Conservation (phyloP, 2,797 vertebrate genomes). For the Apogon hyalosoma region DNA sequence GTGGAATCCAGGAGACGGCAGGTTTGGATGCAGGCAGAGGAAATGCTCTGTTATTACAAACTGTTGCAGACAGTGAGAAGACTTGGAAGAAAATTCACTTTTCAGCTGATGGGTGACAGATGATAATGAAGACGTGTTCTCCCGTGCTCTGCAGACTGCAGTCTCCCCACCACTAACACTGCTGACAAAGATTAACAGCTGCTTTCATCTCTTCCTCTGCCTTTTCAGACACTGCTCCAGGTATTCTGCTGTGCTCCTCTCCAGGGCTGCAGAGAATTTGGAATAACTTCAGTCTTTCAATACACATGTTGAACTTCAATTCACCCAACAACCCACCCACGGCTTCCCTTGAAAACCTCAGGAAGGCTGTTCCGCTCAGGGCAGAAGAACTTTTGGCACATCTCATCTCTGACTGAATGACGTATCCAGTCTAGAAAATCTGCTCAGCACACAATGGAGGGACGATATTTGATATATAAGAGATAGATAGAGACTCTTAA, state of each 20-base stretch:
- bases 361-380: slow-evolving; percentile 38
- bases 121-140: slow-evolving; percentile 79
- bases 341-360: slow-evolving; percentile 54
- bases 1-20: slow-evolving; percentile 39
- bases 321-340: slow-evolving; percentile 74
- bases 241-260: slow-evolving; percentile 64
- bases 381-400: slow-evolving; percentile 44
- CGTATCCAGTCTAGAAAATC: slow-evolving; percentile 37
- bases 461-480: slow-evolving; percentile 33
- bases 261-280: slow-evolving; percentile 65
- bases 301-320: slow-evolving; percentile 69
- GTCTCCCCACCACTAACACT: slow-evolving; percentile 62
- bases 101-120: slow-evolving; percentile 77
- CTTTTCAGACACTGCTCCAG: slow-evolving; percentile 73
- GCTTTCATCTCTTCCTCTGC: slow-evolving; percentile 81
- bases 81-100: slow-evolving; percentile 64
- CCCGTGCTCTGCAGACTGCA: slow-evolving; percentile 56
- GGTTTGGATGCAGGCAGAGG: neutral
- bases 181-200: slow-evolving; percentile 85
- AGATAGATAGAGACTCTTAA: slow-evolving; percentile 29
- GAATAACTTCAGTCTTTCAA: slow-evolving; percentile 69
- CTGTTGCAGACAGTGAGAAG: slow-evolving; percentile 50
- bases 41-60: slow-evolving; percentile 47
- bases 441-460: slow-evolving; percentile 12
- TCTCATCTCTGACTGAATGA: slow-evolving; percentile 50